phyloP scores from a whole-genome alignment of 1,140 invertebrate species.

The Portunus trituberculatus region DNA sequence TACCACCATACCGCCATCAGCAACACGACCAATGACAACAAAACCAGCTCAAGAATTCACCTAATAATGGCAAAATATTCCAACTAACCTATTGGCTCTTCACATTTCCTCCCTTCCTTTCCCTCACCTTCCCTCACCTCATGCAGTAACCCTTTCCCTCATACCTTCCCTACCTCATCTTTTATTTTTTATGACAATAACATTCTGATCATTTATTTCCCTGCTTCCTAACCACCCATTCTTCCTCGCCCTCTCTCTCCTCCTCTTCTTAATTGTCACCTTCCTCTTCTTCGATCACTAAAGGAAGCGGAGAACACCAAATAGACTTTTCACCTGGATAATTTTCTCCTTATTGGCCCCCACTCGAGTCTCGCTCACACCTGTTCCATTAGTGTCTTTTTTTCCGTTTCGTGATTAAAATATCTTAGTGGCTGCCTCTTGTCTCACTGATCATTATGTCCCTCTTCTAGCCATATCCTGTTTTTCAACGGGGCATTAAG shows the following conservation, averaged over 20 bases:
- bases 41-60: too few relatives aligned
- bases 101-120: neutral
- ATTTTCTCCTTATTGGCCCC: neutral
- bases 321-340: neutral
- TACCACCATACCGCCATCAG: too few relatives aligned
- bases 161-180: neutral
- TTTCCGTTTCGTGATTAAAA: neutral
- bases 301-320: neutral
- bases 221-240: neutral
- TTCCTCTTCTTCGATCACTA: neutral
- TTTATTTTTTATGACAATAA: neutral
- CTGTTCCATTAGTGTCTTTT: neutral
- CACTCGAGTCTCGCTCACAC: neutral
- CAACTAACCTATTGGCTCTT: neutral
- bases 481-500: neutral
- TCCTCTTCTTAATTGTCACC: neutral
- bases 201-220: neutral
- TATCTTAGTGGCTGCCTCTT: constrained; percentile 6
- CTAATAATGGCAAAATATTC: neutral
- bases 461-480: neutral
- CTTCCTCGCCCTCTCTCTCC: neutral
- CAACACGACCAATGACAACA: too few relatives aligned
- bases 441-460: neutral
- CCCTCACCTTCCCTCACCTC: neutral
- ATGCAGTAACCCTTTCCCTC: neutral